Evolutionary conservation across 2,113 vertebrate species (phyloP).

Genomic region (Murina feae): DNA sequence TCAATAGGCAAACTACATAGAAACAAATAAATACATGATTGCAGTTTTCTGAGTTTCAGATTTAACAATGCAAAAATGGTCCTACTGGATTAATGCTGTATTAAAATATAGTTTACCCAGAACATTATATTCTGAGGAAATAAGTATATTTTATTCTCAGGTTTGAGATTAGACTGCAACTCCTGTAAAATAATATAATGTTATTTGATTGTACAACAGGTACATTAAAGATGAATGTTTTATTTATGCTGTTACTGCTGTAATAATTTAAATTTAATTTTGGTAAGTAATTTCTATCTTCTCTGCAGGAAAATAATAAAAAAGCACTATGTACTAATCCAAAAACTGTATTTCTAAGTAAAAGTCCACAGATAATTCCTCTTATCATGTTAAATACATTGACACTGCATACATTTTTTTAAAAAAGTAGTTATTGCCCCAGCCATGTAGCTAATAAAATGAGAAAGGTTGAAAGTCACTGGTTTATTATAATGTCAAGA

Average conservation of each 20-base stretch:
- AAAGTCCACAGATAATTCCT: not conserved
- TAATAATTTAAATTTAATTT: not conserved
- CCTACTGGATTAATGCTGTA: not conserved
- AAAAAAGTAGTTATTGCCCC: not conserved
- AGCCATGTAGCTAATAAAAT: not conserved
- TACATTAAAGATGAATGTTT: not conserved
- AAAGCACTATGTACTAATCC: not conserved
- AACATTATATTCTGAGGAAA: slow-evolving; percentile 14
- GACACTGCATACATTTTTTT: too few relatives aligned
- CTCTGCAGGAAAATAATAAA: not conserved
- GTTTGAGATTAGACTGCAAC: not conserved
- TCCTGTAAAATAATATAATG: not conserved
- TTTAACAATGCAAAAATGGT: slow-evolving; percentile 49
- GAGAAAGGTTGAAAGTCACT: not conserved
- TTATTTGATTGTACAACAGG: not conserved
- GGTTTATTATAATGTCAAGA: not conserved
- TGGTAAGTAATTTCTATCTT: not conserved
- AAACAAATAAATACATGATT: slow-evolving; percentile 37
- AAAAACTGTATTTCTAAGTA: not conserved
- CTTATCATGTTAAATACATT: not conserved
- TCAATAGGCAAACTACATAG: slow-evolving; percentile 37
- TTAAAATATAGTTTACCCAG: not conserved
- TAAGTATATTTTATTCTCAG: not conserved
- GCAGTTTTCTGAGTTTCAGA: not conserved
- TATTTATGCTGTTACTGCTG: not conserved